Evolutionary conservation across 2,888 invertebrate species (phyloP).

Genomic region (Melieria picta): DNA sequence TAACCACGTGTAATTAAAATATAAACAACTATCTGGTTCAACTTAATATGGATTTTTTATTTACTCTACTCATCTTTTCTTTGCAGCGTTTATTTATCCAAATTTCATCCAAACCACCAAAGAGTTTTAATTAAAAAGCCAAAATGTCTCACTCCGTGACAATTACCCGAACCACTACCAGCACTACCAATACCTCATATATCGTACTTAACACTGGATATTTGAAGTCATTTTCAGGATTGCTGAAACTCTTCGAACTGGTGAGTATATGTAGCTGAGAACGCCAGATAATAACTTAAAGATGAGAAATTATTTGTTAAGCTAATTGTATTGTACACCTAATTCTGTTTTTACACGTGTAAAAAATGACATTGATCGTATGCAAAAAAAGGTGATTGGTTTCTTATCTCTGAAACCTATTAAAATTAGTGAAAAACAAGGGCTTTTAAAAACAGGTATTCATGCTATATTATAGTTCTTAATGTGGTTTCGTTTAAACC

Average conservation of each 20-base stretch:
- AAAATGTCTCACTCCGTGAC: slow-evolving; percentile 90
- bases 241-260: slow-evolving; percentile 83
- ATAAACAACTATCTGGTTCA: background rate
- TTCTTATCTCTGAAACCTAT: too few species aligned
- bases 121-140: slow-evolving; percentile 36
- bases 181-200: slow-evolving; percentile 79
- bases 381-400: too few species aligned
- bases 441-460: too few species aligned
- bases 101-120: slow-evolving; percentile 17
- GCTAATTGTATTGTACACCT: too few species aligned
- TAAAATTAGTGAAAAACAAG: too few species aligned
- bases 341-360: too few species aligned
- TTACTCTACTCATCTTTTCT: background rate
- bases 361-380: too few species aligned
- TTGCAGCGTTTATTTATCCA: slow-evolving; percentile 37
- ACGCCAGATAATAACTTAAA: too few species aligned
- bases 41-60: slow-evolving; percentile 8
- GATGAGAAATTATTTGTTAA: too few species aligned
- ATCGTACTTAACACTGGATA: slow-evolving; percentile 85
- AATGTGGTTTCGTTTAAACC: too few species aligned
- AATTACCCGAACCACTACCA: slow-evolving; percentile 86
- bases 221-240: slow-evolving; percentile 79
- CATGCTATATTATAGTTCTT: too few species aligned
- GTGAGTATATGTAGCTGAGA: slow-evolving; percentile 66
- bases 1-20: too few species aligned